Evolutionary conservation across 2,797 vertebrate species (phyloP), one percentile per base, ranked within the genome.

Genomic region (Enteromius radiatus): DNA sequence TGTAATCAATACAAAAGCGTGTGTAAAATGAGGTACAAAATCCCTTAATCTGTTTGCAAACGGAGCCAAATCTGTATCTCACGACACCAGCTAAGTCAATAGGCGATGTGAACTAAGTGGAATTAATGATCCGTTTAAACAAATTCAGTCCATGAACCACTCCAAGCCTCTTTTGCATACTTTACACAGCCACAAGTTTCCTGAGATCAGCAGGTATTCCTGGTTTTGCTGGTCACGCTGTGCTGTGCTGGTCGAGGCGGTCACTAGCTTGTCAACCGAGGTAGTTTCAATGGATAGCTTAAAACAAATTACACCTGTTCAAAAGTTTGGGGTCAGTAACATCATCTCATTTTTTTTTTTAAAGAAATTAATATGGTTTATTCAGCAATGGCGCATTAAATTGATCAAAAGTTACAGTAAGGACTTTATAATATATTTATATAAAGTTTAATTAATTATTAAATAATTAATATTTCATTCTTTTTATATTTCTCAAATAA

Each of bases 41-140:
- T 76, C 80, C 73, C 26, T 67, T 76, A 82, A 82, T 82, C 81
- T 82, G 73, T 68, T 56, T 76, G 73, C 74, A 82, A 76, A 69
- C 26, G 63, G 61, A 69, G 81, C 64, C 64, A 69, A 82, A 56
- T 76, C 71, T 82, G 71, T 31, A 76, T 75, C 80, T 76, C 73
- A 76, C 43, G 73, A 68, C 63, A 68, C 69, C 70, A 68, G 71
- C 49, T 76, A 56, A 76, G 38, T 76, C 81, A 82, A 82, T 76
- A 76, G 52, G 21, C 45, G 23, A 68, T 68, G 49, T 33, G 36
- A 76, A 69, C 63, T 82, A 76, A 82, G 73, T 76, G 74, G 64
- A 82, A 82, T 82, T 82, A 82, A 82, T 82, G 81, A 82, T 82
- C 81, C 38, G 19, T 56, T 76, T 75, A 76, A 76, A 67, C 71